Conservation (phyloP, 1,140 invertebrate genomes). For the Oscheius sp. region DNA sequence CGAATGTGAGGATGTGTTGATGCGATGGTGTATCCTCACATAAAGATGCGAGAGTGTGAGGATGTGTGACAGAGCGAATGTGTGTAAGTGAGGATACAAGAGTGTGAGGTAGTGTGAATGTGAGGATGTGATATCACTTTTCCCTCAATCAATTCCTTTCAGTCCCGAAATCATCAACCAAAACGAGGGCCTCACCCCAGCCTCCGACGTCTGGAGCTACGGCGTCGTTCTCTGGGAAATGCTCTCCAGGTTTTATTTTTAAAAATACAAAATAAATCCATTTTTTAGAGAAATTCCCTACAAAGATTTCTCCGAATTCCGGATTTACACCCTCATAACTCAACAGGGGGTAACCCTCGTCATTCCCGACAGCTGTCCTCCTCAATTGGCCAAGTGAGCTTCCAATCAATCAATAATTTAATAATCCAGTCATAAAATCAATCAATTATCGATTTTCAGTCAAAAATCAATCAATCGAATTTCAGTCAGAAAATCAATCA, state of each 20-base stretch:
- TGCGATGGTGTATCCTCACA: no score
- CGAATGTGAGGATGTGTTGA: no score
- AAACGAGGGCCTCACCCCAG: slow-evolving; percentile 51
- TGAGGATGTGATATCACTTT: no score
- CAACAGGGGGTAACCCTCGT: slow-evolving; percentile 38
- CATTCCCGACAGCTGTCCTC: slow-evolving; percentile 51
- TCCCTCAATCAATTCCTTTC: not conserved
- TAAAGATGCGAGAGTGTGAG: no score
- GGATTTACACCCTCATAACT: slow-evolving; percentile 53
- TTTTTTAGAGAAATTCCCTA: slow-evolving; percentile 48
- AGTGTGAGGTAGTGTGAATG: no score
- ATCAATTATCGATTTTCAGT: not conserved
- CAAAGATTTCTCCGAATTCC: slow-evolving; percentile 52
- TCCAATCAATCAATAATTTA: not conserved
- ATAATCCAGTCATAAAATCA: not conserved
- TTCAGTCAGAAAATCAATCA: not conserved
- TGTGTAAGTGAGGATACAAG: no score
- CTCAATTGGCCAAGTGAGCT: slow-evolving; percentile 41
- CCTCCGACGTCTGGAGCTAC: slow-evolving; percentile 55
- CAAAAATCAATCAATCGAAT: not conserved
- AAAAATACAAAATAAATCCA: no score
- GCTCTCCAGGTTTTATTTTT: slow-evolving; percentile 36
- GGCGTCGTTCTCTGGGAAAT: slow-evolving; percentile 55
- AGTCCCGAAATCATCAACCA: slow-evolving; percentile 56
- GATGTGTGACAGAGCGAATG: no score